Conservation (phyloP, 2,113 vertebrate genomes). For the Phocoena sinus region DNA sequence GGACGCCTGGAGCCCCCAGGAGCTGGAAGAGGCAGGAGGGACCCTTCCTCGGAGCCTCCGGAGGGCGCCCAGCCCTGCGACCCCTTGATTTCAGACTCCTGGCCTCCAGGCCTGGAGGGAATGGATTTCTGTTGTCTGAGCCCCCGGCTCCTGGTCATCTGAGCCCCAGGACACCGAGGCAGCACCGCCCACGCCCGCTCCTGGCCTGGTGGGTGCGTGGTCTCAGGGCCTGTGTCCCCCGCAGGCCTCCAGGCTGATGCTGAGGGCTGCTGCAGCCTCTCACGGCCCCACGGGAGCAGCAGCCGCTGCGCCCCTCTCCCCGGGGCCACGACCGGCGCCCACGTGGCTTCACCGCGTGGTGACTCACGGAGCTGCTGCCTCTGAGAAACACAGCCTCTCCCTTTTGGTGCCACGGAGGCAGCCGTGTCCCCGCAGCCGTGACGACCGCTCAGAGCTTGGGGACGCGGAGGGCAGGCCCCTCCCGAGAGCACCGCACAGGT, state of each 20-base stretch:
- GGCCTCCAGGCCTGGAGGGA: not conserved
- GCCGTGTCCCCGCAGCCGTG: not conserved
- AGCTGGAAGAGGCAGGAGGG: not conserved
- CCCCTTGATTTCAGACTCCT: not conserved
- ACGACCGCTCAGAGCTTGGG: fast-evolving
- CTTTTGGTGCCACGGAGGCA: fast-evolving
- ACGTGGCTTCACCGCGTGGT: fast-evolving
- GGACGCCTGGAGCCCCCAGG: fast-evolving
- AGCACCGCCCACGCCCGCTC: too few species aligned
- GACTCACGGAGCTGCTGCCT: not conserved
- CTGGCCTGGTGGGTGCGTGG: not conserved
- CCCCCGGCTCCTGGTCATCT: fast-evolving
- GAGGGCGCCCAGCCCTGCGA: not conserved
- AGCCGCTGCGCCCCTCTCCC: not conserved
- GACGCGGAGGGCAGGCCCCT: too few species aligned
- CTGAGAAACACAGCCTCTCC: not conserved
- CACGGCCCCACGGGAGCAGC: not conserved
- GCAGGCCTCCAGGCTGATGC: too few species aligned
- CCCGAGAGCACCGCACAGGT: not conserved
- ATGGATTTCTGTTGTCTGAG: not conserved
- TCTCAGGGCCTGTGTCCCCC: not conserved
- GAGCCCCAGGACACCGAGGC: too few species aligned
- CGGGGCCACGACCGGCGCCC: fast-evolving
- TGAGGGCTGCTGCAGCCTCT: not conserved
- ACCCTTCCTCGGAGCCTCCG: not conserved